A percentile compares a stretch with the other conserved stretches of the same genome.
Conservation (phyloP, 2,113 vertebrate genomes). For the Pelobates fuscus region DNA sequence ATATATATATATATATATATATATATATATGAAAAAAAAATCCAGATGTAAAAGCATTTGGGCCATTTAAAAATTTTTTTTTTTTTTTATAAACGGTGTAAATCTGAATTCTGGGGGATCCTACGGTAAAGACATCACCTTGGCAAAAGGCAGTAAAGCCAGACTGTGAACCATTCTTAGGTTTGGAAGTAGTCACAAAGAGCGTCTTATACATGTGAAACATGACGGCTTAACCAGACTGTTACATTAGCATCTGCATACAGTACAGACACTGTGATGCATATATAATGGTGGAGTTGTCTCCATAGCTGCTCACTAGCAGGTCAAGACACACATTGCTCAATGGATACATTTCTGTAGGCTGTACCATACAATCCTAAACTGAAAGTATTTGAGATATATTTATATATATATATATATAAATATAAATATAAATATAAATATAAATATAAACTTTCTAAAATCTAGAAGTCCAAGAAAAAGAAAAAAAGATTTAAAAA, state of each 20-base stretch:
- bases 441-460: too few species aligned
- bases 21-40: too few species aligned
- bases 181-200: conserved; percentile 29
- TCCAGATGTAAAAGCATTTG: too few species aligned
- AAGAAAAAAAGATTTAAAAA: too few species aligned
- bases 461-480: too few species aligned
- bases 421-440: too few species aligned
- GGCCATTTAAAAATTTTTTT: too few species aligned
- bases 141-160: conserved; percentile 31
- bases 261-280: conserved; percentile 44
- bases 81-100: too few species aligned
- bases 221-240: conserved; percentile 46
- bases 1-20: too few species aligned
- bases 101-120: conserved; percentile 32
- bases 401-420: too few species aligned
- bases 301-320: conserved; percentile 16
- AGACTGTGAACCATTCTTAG: conserved; percentile 24
- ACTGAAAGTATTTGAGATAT: too few species aligned
- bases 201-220: conserved; percentile 40
- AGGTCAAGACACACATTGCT: conserved; percentile 26
- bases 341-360: conserved; percentile 15
- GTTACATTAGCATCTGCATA: conserved; percentile 46
- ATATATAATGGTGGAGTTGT: conserved; percentile 33
- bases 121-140: conserved; percentile 23
- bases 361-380: conserved; percentile 3